phyloP scores from a whole-genome alignment of 2,113 vertebrate genomes.

The Mixornis gularis region DNA sequence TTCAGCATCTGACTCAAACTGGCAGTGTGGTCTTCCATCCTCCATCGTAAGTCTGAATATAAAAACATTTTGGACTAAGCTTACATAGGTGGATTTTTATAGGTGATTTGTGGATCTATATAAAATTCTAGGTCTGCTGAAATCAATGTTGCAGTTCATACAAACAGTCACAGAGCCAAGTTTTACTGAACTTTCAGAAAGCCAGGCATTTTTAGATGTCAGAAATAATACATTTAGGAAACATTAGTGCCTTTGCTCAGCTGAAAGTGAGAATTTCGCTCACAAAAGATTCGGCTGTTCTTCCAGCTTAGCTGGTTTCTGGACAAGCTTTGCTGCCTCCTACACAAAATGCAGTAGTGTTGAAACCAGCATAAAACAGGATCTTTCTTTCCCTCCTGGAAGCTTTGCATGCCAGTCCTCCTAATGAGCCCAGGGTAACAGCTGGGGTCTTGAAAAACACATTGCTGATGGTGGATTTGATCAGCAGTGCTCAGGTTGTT shows the following conservation, averaged over 20 bases:
- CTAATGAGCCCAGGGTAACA: not conserved
- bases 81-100: not conserved
- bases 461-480: not conserved
- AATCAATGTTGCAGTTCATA: not conserved
- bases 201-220: not conserved
- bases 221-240: conserved; percentile 8
- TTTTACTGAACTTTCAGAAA: not conserved
- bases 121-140: not conserved
- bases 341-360: not conserved
- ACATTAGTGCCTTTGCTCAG: not conserved
- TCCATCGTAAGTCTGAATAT: not conserved
- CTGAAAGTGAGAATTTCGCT: not conserved
- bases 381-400: not conserved
- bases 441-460: not conserved
- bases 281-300: not conserved
- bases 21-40: not conserved
- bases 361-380: not conserved
- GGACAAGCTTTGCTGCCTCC: not conserved
- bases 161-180: not conserved
- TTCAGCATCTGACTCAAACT: conserved; percentile 1
- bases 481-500: not conserved
- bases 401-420: not conserved
- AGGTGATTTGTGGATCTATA: not conserved
- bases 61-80: not conserved
- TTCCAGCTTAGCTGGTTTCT: not conserved